Evolutionary conservation across 2,113 vertebrate species (phyloP).

Genomic region (Merops nubicus): DNA sequence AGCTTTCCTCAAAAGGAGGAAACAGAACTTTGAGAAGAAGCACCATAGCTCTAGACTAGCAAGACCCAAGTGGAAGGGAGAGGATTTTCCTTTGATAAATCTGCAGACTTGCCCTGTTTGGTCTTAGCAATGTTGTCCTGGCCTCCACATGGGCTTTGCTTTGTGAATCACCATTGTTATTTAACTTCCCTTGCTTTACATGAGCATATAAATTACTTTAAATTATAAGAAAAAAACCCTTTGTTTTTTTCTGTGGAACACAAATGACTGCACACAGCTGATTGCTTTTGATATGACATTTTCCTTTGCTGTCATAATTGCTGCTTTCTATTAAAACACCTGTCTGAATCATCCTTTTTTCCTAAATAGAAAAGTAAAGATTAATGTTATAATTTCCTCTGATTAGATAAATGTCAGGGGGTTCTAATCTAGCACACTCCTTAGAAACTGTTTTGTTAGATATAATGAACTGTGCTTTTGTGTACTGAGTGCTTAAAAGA

Average conservation of each 20-base stretch:
- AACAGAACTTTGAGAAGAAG: accelerated
- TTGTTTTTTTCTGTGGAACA: background rate
- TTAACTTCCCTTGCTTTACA: background rate
- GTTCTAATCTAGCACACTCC: background rate
- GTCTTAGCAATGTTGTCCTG: background rate
- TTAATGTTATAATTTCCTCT: background rate
- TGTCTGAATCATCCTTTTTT: slow-evolving; percentile 1
- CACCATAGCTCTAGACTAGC: accelerated
- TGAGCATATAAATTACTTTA: background rate
- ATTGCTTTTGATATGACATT: background rate
- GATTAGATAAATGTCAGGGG: slow-evolving; percentile 22
- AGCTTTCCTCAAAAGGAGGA: background rate
- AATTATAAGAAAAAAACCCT: background rate
- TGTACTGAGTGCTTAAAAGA: background rate
- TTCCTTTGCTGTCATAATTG: background rate
- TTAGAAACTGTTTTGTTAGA: background rate
- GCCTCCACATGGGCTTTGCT: background rate
- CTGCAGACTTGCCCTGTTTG: background rate
- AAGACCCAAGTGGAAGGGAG: background rate
- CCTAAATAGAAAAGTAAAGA: background rate
- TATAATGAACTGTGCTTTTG: background rate
- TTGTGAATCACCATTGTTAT: background rate
- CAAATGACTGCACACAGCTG: background rate
- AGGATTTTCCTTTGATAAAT: background rate
- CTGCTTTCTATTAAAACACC: slow-evolving; percentile 9